Evolutionary conservation across 2,797 vertebrate species (phyloP).

Genomic region (Cottoperca gobio): DNA sequence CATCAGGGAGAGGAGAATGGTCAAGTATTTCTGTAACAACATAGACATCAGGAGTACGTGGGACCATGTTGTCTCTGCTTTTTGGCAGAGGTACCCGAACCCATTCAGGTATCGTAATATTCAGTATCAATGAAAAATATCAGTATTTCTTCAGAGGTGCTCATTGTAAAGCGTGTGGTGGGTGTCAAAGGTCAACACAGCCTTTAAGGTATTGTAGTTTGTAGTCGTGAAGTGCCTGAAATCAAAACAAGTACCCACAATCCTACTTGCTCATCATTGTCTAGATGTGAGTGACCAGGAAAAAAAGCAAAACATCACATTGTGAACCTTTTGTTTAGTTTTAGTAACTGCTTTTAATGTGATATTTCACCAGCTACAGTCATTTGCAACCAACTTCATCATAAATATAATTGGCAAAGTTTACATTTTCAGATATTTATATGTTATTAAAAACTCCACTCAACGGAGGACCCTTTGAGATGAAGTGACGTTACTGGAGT

Average conservation of each 20-base stretch:
- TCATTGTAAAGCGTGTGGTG: not conserved
- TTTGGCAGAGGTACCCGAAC: slow-evolving; percentile 87
- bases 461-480: not conserved
- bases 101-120: slow-evolving; percentile 82
- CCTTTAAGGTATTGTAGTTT: not conserved
- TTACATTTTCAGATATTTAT: not conserved
- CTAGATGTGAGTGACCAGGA: not conserved
- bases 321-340: not conserved
- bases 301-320: not conserved
- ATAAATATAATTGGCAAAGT: not conserved
- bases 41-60: slow-evolving; percentile 80
- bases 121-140: too few relatives aligned
- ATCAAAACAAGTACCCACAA: not conserved
- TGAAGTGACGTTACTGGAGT: not conserved
- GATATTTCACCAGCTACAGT: not conserved
- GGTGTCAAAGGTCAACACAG: not conserved
- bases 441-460: not conserved
- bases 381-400: not conserved
- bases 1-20: slow-evolving; percentile 72
- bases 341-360: not conserved
- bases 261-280: not conserved
- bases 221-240: not conserved
- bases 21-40: slow-evolving; percentile 82
- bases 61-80: slow-evolving; percentile 85
- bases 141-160: not conserved